Evolutionary conservation across 2,797 vertebrate species (phyloP), one percentile per base, ranked within the genome.

Genomic region (Muscicapa striata): DNA sequence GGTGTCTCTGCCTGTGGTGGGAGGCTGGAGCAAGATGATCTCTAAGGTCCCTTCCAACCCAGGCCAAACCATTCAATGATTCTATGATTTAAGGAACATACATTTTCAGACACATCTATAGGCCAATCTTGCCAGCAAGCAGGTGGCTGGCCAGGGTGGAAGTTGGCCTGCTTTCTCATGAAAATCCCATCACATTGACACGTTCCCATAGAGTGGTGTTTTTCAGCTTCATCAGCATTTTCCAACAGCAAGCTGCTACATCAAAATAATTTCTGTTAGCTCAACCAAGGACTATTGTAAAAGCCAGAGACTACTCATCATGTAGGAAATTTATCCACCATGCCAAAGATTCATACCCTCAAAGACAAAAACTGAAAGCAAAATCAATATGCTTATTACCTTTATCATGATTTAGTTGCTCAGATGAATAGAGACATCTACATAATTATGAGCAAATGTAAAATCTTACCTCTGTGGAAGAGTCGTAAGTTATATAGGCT

Each of bases 1-100:
- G 27, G 29, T 63, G 19, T 51, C 51, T 20, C 29, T 57, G 32
- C 11, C 43, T 32, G 18, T 30, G n/a, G 16, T 9, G 21, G n/a
- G 27, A 59, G 20, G 9, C 3, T 19, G 5, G 22, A 75, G 75
- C 0, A 0, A 19, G 63, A 43, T 29, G 32, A n/a, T 29, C 26
- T 48, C 57, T 61, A 11, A 61, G 26, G 41, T 41, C 18, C 19
- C 22, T 48, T 62, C 30, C 48, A 49, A 27, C 32, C 18, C 32
- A 62, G 68, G 68, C 19, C 18, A 62, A 68, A 68, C 11, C 18
- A 62, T 61, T 82, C 34, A 23, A 9, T 20, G 29, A 45, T 19
- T 43, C 19, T 38, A 12, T n/a, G 45, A 68, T 48, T 68, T 13
- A 23, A 61, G 30, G 61, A 80, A 74, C 13, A 54, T 11, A 21